Percentiles rank a stretch among this genome's conserved stretches.
These are phyloP conservation scores for Julus scanicus DNA, from an alignment of 2,888 invertebrate species.

Conservation along the genomic window DNA sequence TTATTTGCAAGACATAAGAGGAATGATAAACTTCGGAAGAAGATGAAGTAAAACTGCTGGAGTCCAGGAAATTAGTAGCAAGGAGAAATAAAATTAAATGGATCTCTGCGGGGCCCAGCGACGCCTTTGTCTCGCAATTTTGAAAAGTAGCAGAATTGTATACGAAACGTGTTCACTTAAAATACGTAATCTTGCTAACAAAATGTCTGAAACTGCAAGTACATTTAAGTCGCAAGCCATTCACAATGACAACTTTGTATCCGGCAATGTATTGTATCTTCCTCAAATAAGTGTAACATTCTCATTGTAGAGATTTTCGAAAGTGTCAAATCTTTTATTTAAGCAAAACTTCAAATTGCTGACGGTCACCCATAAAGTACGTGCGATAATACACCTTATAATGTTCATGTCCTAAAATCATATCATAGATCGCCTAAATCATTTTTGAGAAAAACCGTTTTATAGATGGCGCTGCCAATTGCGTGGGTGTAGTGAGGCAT, in stretches of 20 bases:
- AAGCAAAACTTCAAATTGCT: no score
- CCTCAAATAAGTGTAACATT: no score
- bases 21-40: conserved; percentile 21
- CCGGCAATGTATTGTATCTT: not conserved
- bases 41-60: conserved; percentile 2
- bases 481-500: no score
- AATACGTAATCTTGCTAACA: not conserved
- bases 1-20: not conserved
- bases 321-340: no score
- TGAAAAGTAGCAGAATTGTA: not conserved
- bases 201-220: not conserved
- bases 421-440: no score
- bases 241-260: not conserved
- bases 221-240: not conserved
- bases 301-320: no score
- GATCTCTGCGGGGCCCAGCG: not conserved
- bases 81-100: not conserved
- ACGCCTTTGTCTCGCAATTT: not conserved
- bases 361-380: no score
- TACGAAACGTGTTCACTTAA: not conserved
- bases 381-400: no score
- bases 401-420: no score
- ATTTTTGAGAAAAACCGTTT: no score
- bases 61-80: not conserved
- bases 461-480: no score